Percentiles rank a stretch among this genome's conserved stretches.
These are phyloP conservation scores for Rhinella marina DNA, from an alignment of 2,797 vertebrate genomes.

Conservation along the genomic window DNA sequence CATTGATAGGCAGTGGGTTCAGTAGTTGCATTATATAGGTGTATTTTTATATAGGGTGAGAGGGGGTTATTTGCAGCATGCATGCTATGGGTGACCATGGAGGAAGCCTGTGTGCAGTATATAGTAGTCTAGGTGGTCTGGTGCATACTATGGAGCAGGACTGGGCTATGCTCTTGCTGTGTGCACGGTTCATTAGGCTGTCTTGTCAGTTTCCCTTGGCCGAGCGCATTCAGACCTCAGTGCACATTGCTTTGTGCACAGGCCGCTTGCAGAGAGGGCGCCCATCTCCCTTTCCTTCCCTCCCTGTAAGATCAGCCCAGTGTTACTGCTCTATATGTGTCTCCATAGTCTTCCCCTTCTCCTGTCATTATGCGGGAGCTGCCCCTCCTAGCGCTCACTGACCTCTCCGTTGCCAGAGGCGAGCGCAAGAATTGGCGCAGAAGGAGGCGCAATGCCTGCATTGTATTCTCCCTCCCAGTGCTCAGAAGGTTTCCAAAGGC, in stretches of 20 bases:
- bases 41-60: not conserved
- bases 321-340: not conserved
- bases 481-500: not conserved
- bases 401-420: not conserved
- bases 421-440: not conserved
- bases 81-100: not conserved
- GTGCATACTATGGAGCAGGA: conserved; percentile 71
- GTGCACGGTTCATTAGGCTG: conserved; percentile 92
- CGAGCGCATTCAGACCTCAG: conserved; percentile 86
- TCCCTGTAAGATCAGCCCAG: conserved; percentile 9
- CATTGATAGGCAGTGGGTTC: not conserved
- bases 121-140: conserved; percentile 71
- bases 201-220: conserved; percentile 92
- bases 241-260: conserved; percentile 89
- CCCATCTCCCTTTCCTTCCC: conserved; percentile 75
- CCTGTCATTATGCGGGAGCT: not conserved
- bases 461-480: not conserved
- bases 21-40: not conserved
- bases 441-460: not conserved
- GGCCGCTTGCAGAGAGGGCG: conserved; percentile 70
- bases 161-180: conserved; percentile 80
- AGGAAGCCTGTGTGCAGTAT: conserved; percentile 51
- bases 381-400: not conserved
- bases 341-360: not conserved
- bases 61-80: not conserved